phyloP scores from a whole-genome alignment of 1,140 invertebrate genomes.

The Calycopis cecrops region DNA sequence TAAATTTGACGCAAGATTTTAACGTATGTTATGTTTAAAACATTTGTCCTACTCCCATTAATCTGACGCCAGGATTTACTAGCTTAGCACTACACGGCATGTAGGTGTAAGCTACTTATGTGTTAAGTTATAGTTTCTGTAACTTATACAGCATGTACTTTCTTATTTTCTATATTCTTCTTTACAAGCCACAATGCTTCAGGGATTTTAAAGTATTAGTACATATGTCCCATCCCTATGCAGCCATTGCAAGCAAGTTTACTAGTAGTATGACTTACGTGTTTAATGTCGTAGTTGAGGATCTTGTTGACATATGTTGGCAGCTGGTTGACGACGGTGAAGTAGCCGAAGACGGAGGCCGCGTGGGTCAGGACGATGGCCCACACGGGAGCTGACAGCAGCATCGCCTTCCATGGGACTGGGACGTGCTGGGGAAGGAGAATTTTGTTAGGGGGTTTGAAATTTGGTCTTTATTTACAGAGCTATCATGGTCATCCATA shows the following conservation, averaged over 20 bases:
- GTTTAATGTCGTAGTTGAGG: conserved; percentile 90
- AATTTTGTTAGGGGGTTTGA: background rate
- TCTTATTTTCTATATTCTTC: too few species aligned
- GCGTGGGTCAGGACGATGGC: conserved; percentile 93
- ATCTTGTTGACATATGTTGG: conserved; percentile 96
- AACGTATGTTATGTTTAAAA: too few species aligned
- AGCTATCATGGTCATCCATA: background rate
- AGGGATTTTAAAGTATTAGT: background rate
- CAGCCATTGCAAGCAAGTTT: background rate
- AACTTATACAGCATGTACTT: too few species aligned
- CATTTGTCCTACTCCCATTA: too few species aligned
- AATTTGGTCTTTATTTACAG: background rate
- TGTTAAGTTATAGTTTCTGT: too few species aligned
- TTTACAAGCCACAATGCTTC: too few species aligned
- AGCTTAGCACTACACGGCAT: too few species aligned
- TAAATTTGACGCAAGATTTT: too few species aligned
- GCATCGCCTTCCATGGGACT: conserved; percentile 87
- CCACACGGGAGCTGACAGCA: conserved; percentile 91
- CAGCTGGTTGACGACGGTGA: conserved; percentile 94
- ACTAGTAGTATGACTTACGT: conserved; percentile 81
- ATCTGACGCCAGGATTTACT: too few species aligned
- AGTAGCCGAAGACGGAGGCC: conserved; percentile 95
- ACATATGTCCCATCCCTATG: background rate
- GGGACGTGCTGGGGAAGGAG: conserved; percentile 70
- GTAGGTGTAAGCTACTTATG: too few species aligned